Base-by-base conservation (phyloP, 2,888 invertebrate species). In the Galerucella pusilla region DNA sequence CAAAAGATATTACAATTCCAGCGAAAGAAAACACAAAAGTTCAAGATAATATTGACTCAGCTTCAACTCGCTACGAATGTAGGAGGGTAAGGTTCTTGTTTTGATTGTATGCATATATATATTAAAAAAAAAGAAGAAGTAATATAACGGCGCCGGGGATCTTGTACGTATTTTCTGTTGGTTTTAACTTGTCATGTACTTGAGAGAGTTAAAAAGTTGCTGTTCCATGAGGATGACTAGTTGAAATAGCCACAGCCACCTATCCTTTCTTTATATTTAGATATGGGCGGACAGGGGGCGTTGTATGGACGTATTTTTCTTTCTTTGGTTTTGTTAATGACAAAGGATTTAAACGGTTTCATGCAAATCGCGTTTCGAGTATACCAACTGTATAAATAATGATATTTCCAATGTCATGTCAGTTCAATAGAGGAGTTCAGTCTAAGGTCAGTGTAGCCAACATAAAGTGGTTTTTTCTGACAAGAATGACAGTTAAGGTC, bases 41-140 rank as follows among this genome's bases (percentile, higher is more conserved):
- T 46, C 49, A 12, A 74, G 66, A 74, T 69, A 74, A 74, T 74
- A 74, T 74, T 74, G 74, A 73, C 68, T 68, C 68, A 68, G 64
- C 73, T 64, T n/a, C 57, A 66, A 60, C 65, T 64, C 54, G 54
- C 25, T n/a, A 49, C 14, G 25, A 66, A 54, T 54, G 75, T 75
- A 65, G 75, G 75, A 75, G 68, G 69, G 68, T 75, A 10, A 65
- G 70, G 68, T 73, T 71, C 73, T 76, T 74, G 76, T 76, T 76
- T 76, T 76, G 76, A 76, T 76, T 76, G 76, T 76, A 76, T 76
- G 76, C 73, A 76, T 70, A 76, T 76, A 73, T 11, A 49, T 12
- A 49, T 49, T 11, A 11, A 20, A 20, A 20, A 49, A 49, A 49
- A 73, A 76, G 72, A 72, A 63, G 57, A 45, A 54, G 64, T 68